Conservation (phyloP, 2,888 invertebrate genomes). For the Dusona sp. region DNA sequence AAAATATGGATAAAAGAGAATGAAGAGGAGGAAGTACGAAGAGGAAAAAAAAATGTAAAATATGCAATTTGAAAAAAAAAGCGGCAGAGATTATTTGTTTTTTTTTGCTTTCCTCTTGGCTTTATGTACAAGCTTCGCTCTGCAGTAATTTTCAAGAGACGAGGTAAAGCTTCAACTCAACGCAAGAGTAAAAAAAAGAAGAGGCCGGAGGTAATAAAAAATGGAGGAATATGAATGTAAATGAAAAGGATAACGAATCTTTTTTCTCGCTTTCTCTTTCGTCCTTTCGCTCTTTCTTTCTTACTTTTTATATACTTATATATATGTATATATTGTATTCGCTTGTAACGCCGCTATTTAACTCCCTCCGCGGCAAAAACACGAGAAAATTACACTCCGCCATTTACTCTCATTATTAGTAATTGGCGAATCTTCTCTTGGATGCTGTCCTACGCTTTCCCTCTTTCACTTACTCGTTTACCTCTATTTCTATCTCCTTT, state of each 20-base stretch:
- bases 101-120: constrained; percentile 22
- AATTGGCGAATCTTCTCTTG: constrained; percentile 73
- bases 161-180: neutral
- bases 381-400: constrained; percentile 70
- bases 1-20: neutral
- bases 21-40: neutral
- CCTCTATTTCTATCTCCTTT: neutral
- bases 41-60: constrained; percentile 15
- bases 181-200: neutral
- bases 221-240: constrained; percentile 20
- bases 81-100: neutral
- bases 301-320: neutral
- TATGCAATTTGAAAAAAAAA: too few species aligned
- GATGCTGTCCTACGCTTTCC: neutral
- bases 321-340: neutral
- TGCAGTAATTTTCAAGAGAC: constrained; percentile 52
- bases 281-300: constrained; percentile 25
- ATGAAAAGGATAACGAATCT: constrained; percentile 1
- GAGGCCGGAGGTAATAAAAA: constrained; percentile 11
- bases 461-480: neutral
- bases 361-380: constrained; percentile 62
- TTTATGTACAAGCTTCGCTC: constrained; percentile 46
- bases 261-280: constrained; percentile 22
- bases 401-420: constrained; percentile 77
- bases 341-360: constrained; percentile 63